These are phyloP conservation scores for Pteropus rufus DNA, from an alignment of 2,797 vertebrate species.

Conservation along the genomic window DNA sequence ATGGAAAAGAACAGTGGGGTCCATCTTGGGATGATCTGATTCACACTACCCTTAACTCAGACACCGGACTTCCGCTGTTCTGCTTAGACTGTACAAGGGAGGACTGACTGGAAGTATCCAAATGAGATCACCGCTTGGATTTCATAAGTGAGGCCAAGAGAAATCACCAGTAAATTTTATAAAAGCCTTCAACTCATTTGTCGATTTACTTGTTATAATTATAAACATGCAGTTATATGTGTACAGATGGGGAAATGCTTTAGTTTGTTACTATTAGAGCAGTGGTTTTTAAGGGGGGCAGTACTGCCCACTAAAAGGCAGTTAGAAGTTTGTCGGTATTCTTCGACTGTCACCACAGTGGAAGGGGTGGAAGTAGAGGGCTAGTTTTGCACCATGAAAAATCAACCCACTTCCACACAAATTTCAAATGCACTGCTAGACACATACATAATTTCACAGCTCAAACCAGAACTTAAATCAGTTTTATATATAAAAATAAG, in stretches of 20 bases:
- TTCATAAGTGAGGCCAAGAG: background rate
- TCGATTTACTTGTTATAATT: background rate
- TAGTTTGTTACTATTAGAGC: background rate
- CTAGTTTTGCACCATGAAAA: background rate
- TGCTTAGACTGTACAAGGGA: background rate
- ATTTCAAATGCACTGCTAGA: background rate
- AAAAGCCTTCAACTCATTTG: background rate
- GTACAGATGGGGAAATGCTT: background rate
- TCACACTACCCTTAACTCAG: background rate
- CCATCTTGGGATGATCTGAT: background rate
- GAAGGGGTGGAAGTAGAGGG: background rate
- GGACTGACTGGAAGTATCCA: background rate
- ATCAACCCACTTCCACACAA: background rate
- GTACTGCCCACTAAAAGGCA: background rate
- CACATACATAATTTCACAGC: background rate
- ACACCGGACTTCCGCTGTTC: background rate
- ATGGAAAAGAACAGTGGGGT: background rate
- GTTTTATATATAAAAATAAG: slow-evolving; percentile 6
- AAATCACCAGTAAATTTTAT: background rate
- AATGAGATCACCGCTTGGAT: background rate
- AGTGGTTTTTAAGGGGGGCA: background rate
- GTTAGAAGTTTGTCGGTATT: background rate
- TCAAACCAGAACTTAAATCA: background rate
- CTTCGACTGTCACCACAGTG: background rate
- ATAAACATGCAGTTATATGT: background rate